Conservation (phyloP, 1,140 invertebrate genomes). For the Panagrolaimus sp. region DNA sequence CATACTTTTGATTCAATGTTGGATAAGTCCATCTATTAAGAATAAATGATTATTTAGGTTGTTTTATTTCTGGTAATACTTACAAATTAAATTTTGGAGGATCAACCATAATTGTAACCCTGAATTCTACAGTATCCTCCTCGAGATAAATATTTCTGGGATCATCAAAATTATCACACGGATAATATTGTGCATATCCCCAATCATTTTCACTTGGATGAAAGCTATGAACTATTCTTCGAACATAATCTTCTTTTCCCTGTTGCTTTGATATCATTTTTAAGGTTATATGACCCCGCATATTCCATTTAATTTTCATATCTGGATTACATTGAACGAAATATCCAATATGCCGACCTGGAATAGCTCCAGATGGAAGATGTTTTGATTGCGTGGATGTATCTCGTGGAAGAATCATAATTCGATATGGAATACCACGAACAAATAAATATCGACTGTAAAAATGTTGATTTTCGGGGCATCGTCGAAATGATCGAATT, state of each 20-base stretch:
- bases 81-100: background rate
- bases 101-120: background rate
- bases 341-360: background rate
- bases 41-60: background rate
- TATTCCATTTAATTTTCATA: background rate
- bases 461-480: background rate
- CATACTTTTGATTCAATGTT: background rate
- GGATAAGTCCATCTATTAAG: slow-evolving; percentile 7
- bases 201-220: slow-evolving; percentile 18
- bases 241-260: background rate
- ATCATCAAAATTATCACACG: slow-evolving; percentile 68
- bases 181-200: slow-evolving; percentile 71
- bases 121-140: background rate
- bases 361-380: background rate
- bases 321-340: slow-evolving; percentile 10
- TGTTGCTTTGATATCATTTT: slow-evolving; percentile 9
- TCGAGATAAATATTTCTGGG: background rate
- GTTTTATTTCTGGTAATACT: too few species aligned
- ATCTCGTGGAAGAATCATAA: slow-evolving; percentile 10
- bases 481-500: background rate
- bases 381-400: background rate
- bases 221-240: slow-evolving; percentile 14
- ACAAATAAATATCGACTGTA: slow-evolving; percentile 6
- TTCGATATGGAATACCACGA: background rate
- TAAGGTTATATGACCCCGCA: background rate